Evolutionary conservation across 2,888 invertebrate genomes (phyloP).

Genomic region (Pinctada fucata): DNA sequence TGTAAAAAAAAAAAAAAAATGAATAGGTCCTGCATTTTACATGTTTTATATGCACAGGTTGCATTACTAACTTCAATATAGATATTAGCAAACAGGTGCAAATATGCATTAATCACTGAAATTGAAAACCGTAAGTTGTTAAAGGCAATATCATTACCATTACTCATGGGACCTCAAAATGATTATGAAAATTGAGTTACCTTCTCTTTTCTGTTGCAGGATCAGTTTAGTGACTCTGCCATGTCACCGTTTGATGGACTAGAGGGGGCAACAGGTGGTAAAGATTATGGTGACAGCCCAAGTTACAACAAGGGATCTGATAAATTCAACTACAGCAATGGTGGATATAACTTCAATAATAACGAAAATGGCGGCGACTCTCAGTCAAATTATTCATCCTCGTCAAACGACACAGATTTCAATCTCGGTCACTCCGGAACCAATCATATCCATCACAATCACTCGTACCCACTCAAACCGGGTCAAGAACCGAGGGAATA

Average conservation of each 20-base stretch:
- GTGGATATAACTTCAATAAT: conserved; percentile 47
- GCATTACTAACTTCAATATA: no score
- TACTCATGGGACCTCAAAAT: no score
- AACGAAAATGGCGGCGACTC: conserved; percentile 47
- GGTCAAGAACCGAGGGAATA: conserved; percentile 67
- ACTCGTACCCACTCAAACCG: conserved; percentile 72
- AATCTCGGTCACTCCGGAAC: conserved; percentile 48
- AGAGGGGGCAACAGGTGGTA: conserved; percentile 74
- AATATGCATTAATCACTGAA: no score
- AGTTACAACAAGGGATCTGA: conserved; percentile 56
- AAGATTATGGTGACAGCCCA: conserved; percentile 53
- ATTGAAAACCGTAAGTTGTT: no score
- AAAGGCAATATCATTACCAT: no score
- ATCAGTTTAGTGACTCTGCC: conserved; percentile 61
- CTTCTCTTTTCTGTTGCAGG: conserved; percentile 53
- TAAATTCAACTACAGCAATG: conserved; percentile 51
- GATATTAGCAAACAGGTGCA: no score
- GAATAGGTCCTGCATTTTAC: no score
- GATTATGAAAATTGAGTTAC: no score
- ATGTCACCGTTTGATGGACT: conserved; percentile 70
- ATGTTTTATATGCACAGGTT: no score
- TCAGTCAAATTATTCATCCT: conserved; percentile 64
- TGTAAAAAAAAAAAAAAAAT: no score
- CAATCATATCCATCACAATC: conserved; percentile 71
- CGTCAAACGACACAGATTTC: conserved; percentile 67